Conservation (phyloP, 2,113 vertebrate genomes). For the Pelecanus crispus region DNA sequence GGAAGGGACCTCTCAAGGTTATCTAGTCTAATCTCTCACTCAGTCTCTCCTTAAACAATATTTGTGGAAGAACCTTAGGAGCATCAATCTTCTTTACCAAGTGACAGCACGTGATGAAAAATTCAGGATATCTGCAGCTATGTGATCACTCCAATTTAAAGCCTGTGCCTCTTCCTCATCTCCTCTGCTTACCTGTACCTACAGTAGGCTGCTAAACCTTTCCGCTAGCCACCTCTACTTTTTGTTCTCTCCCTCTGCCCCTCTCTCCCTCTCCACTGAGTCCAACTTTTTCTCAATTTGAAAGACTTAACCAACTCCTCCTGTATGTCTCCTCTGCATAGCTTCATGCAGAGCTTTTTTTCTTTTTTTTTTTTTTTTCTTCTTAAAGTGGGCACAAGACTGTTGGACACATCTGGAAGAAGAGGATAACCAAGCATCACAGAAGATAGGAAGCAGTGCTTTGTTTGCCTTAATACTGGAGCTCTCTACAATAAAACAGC, state of each 20-base stretch:
- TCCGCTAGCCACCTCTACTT: background rate
- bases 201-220: background rate
- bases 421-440: background rate
- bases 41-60: background rate
- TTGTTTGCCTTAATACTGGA: background rate
- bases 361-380: no score
- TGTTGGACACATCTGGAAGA: background rate
- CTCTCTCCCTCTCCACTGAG: background rate
- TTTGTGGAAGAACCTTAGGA: background rate
- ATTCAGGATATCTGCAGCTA: background rate
- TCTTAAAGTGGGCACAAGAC: background rate
- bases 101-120: background rate
- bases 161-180: background rate
- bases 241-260: background rate
- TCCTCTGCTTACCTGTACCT: background rate
- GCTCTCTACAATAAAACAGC: background rate
- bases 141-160: background rate
- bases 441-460: background rate
- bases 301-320: background rate
- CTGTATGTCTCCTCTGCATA: background rate
- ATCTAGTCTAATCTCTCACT: background rate
- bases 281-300: background rate
- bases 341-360: background rate
- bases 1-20: background rate
- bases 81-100: background rate